Base-by-base conservation (phyloP, 2,888 invertebrate genomes). In the Tenthredo scrophulariae region DNA sequence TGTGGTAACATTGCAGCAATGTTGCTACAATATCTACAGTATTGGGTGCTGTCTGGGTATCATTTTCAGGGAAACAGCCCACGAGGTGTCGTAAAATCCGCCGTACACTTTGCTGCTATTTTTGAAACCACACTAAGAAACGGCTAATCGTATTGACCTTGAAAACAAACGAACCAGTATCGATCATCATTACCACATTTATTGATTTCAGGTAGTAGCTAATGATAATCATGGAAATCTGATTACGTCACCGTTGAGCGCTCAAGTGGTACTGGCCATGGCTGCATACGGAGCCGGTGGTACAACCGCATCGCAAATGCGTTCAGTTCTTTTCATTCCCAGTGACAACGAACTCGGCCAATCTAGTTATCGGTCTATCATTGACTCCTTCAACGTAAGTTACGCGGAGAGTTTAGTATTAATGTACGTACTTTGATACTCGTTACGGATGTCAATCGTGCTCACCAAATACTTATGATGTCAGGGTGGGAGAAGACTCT, bases 171-270 rank as follows among this genome's bases (percentile, higher is more conserved):
- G 54, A 54, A 7, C 26, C 26, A 62, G 0, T 26, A 62, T 37
- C 29, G 13, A 70, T 7, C 0, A 9, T n/a, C 33, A 18, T 15
- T 37, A 13, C 37, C n/a, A 46, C 46, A 46, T 37, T 26, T 15
- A 70, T 15, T 15, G 29, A 46, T 75, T 46, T 29, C 26, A 75
- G 75, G 75, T 29, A 1, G 46, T 75, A 15, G 75, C 26, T n/a
- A 29, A 46, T 15, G 26, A 43, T 33, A 46, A 75, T 75, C 26
- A 22, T 46, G 75, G 75, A 5, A 92, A 92, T 86, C 85, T 92
- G 4, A 89, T 92, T 70, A 86, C 84, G 9, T 93, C 93, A 37
- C 92, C 94, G 0, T 84, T 93, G 37, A 93, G 93, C 70, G 91
- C 91, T 5, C 89, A 91, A 40, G 84, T 91, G 84, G 92, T 91